These are phyloP conservation scores for Amaurobius ferox DNA, from an alignment of 2,888 invertebrate genomes.

Conservation along the genomic window DNA sequence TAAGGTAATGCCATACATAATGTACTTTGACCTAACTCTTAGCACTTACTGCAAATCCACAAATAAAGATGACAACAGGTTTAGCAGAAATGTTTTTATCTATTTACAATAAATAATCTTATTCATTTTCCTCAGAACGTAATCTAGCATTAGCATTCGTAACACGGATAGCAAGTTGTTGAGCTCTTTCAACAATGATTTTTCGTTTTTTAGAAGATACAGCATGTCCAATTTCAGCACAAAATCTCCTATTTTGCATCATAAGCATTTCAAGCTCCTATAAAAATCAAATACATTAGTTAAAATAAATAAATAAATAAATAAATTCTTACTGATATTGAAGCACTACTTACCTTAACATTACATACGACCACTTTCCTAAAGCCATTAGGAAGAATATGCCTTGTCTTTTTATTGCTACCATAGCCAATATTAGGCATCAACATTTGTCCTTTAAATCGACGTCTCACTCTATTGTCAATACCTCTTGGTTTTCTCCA, in stretches of 20 bases:
- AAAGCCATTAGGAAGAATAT: slow-evolving; percentile 98
- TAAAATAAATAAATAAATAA: not conserved
- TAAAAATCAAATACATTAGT: too few species aligned
- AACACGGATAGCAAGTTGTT: slow-evolving; percentile 94
- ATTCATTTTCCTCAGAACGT: slow-evolving; percentile 99
- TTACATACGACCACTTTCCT: slow-evolving; percentile 95
- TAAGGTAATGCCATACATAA: too few species aligned
- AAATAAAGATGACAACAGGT: slow-evolving; percentile 7
- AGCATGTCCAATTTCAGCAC: slow-evolving; percentile 97
- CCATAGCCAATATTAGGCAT: slow-evolving; percentile 99
- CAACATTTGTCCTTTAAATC: slow-evolving; percentile 98
- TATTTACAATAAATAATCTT: slow-evolving; percentile 77
- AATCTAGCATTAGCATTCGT: slow-evolving; percentile 98
- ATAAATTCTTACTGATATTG: not conserved
- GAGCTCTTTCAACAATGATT: slow-evolving; percentile 95
- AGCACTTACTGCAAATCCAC: slow-evolving; percentile 1
- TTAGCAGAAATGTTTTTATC: not conserved
- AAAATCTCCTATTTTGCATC: slow-evolving; percentile 99
- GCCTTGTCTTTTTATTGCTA: slow-evolving; percentile 93
- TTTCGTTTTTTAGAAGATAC: slow-evolving; percentile 99
- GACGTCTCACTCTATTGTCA: slow-evolving; percentile 98
- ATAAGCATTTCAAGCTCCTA: slow-evolving; percentile 97
- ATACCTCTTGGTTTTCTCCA: slow-evolving; percentile 99
- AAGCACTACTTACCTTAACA: slow-evolving; percentile 82
- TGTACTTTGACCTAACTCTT: too few species aligned